phyloP scores from a whole-genome alignment of 2,113 vertebrate genomes.

The Labeo rohita region DNA sequence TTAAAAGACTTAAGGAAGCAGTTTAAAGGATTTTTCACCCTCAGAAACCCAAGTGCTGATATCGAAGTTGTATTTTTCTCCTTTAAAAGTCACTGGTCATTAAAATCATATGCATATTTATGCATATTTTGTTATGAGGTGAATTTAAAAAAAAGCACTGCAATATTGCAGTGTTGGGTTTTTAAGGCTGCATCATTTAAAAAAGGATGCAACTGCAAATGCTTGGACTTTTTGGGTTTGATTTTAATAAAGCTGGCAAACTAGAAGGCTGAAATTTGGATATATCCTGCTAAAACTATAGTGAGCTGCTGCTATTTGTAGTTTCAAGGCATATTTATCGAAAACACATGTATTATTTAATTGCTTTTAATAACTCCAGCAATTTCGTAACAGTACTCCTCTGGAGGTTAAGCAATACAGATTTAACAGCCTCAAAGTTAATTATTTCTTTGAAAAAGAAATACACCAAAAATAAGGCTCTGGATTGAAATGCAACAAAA shows the following conservation, averaged over 20 bases:
- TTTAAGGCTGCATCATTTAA: not conserved
- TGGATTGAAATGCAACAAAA: not conserved
- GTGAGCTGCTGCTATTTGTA: not conserved
- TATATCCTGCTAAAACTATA: not conserved
- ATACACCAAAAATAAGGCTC: conserved; percentile 1
- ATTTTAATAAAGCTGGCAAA: not conserved
- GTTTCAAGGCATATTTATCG: not conserved
- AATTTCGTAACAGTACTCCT: not conserved
- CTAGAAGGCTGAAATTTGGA: not conserved
- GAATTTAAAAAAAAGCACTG: not conserved
- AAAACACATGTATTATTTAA: not conserved
- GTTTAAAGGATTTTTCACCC: not conserved
- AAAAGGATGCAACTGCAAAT: not conserved
- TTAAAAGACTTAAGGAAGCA: not conserved
- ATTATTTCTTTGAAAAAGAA: conserved; percentile 20
- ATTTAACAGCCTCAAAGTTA: conserved; percentile 15
- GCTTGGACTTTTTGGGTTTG: not conserved
- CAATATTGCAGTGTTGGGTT: not conserved
- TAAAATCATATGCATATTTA: not conserved
- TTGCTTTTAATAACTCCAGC: not conserved
- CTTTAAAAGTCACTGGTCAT: not conserved
- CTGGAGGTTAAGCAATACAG: not conserved
- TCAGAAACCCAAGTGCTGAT: not conserved
- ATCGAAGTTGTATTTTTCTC: not conserved
- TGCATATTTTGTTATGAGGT: not conserved